phyloP scores from a whole-genome alignment of 2,113 vertebrate genomes.

The Ardeotis arabs region DNA sequence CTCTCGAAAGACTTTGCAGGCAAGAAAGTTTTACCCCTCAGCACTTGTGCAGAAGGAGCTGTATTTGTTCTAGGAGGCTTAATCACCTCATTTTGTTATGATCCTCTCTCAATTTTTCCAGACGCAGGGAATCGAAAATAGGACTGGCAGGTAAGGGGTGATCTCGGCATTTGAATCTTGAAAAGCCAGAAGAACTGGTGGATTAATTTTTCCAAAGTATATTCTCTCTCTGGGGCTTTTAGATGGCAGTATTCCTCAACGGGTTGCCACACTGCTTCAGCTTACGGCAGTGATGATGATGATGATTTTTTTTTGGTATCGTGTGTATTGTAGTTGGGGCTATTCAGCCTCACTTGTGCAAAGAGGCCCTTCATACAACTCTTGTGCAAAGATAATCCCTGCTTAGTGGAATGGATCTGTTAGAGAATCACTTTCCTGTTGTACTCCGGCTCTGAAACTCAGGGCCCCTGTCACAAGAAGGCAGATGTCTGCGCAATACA shows the following conservation, averaged over 20 bases:
- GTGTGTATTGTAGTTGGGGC: background rate
- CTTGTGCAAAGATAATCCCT: background rate
- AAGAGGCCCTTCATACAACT: background rate
- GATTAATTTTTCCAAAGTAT: background rate
- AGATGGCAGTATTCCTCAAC: background rate
- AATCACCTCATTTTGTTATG: background rate
- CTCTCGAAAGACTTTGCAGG: constrained; percentile 32
- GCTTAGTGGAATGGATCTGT: background rate
- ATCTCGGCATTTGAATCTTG: background rate
- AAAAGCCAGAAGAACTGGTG: background rate
- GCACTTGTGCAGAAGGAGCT: background rate
- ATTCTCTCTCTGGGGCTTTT: background rate
- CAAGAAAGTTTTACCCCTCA: constrained; percentile 41
- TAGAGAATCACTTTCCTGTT: background rate
- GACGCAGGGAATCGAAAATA: background rate
- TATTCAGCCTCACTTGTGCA: background rate
- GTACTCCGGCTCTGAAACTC: background rate
- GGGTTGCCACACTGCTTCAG: background rate
- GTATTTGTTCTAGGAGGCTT: constrained; percentile 3
- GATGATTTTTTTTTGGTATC: background rate
- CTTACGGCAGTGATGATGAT: background rate
- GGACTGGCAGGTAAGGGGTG: background rate
- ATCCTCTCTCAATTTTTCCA: background rate
- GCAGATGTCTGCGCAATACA: background rate
- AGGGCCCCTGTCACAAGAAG: background rate